Base-by-base conservation (phyloP, 1,140 invertebrate genomes). In the Andricus grossulariae region DNA sequence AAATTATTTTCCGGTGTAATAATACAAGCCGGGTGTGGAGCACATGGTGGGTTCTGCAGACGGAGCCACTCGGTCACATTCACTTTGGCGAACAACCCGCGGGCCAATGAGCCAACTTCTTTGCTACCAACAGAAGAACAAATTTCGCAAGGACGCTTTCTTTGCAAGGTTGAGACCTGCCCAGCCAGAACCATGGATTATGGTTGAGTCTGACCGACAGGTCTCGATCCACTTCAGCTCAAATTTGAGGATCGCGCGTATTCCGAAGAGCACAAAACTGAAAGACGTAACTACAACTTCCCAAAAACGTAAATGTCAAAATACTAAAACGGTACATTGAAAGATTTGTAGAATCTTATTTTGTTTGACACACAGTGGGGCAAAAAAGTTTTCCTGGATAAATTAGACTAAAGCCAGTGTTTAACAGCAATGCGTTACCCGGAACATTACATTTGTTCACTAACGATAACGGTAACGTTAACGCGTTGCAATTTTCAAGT, bases 91-190 rank as follows among this genome's bases (percentile, higher is more conserved):
- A 81, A 82, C 78, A 71, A 74, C 79, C 72, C 55, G 80, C 78
- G 82, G 80, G 78, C 76, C 78, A 76, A 83, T 76, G 75, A 78
- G 21, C 78, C 73, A 70, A 80, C 80, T 79, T 80, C 77, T 81
- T 77, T 80, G 80, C 78, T 80, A 74, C 71, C 75, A 79, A 71
- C 39, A 60, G 74, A 75, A 72, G 73, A 81, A 76, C 72, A 52
- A 66, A 76, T 81, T 82, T 78, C 76, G 79, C 82, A 85, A 85
- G 84, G 83, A 81, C 82, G 82, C 81, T 82, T 84, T 85, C 83
- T 82, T 82, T 80, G 74, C 82, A 83, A 82, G 79, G 82, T 57
- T 57, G 55, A 57, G 19, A 25, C 11, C 55, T 57, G 19, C 25
- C 13, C 19, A 57, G 32, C 55, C 55, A 57, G n/a, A 57, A 15